These are phyloP conservation scores for Mesoligia furuncula DNA, from an alignment of 2,888 invertebrate genomes.

Conservation along the genomic window DNA sequence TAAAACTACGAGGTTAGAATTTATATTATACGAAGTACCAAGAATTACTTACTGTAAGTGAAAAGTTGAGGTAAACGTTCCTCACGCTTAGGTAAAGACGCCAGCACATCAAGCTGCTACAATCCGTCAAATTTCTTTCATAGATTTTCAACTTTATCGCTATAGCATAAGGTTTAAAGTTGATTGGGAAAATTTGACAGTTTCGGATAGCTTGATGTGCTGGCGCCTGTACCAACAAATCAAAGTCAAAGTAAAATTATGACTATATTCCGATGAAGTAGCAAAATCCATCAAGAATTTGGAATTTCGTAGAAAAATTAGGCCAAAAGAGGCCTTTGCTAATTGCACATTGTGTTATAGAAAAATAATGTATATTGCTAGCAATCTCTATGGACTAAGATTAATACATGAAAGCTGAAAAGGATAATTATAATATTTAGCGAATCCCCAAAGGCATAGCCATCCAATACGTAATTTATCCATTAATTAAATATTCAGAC, in stretches of 20 bases:
- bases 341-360: background rate
- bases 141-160: too few relatives aligned
- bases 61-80: slow-evolving; percentile 17
- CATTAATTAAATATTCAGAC: slow-evolving; percentile 56
- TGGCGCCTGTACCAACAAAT: too few relatives aligned
- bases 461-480: slow-evolving; percentile 33
- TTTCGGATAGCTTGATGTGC: too few relatives aligned
- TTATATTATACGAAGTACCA: background rate
- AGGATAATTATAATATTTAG: slow-evolving; percentile 8
- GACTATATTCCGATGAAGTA: slow-evolving; percentile 1
- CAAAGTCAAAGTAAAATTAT: background rate
- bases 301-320: background rate
- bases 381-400: background rate
- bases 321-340: background rate
- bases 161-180: too few relatives aligned
- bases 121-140: too few relatives aligned
- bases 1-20: too few relatives aligned
- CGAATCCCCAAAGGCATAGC: slow-evolving; percentile 1
- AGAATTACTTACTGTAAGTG: background rate
- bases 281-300: slow-evolving; percentile 17
- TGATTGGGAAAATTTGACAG: too few relatives aligned
- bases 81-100: background rate
- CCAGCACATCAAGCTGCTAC: too few relatives aligned
- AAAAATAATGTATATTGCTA: background rate
- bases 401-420: background rate